phyloP scores from a whole-genome alignment of 2,113 vertebrate species.

The Phalacrocorax aristotelis region DNA sequence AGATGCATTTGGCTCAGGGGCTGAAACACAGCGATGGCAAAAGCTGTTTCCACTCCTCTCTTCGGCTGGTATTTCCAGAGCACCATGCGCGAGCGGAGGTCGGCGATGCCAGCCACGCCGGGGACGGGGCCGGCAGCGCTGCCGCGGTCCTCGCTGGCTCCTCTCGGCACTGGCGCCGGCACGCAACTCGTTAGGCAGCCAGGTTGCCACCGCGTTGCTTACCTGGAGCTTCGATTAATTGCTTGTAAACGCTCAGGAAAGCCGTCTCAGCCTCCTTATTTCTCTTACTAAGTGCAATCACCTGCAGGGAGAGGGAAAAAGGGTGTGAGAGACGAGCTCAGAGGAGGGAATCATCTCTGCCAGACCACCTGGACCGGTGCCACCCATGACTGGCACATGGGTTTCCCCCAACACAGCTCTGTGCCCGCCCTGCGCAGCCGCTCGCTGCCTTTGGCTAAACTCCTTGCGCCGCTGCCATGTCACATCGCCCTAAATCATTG shows the following conservation, averaged over 20 bases:
- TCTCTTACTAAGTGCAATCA: conserved; percentile 94
- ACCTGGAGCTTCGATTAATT: conserved; percentile 95
- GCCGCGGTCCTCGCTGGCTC: not conserved
- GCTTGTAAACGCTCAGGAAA: conserved; percentile 96
- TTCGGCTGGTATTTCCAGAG: conserved; percentile 10
- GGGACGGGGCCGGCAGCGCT: not conserved
- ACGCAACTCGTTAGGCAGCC: not conserved
- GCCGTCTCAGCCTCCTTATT: conserved; percentile 96
- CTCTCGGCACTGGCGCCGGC: not conserved
- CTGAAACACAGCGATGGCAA: conserved; percentile 55
- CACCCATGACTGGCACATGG: accelerated
- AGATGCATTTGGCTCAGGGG: conserved; percentile 70
- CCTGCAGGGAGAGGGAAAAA: conserved; percentile 74
- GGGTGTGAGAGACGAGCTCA: not conserved
- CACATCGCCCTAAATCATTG: conserved; percentile 46
- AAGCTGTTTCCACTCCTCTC: conserved; percentile 56
- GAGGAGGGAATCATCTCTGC: not conserved
- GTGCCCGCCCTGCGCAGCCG: not conserved
- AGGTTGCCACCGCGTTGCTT: conserved; percentile 67
- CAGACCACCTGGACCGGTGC: accelerated
- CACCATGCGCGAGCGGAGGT: not conserved
- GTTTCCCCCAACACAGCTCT: not conserved
- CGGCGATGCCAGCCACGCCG: not conserved
- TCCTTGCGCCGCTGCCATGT: not conserved
- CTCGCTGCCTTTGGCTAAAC: conserved; percentile 1